phyloP scores from a whole-genome alignment of 2,888 invertebrate genomes.

The Ichneumoninae sp. region DNA sequence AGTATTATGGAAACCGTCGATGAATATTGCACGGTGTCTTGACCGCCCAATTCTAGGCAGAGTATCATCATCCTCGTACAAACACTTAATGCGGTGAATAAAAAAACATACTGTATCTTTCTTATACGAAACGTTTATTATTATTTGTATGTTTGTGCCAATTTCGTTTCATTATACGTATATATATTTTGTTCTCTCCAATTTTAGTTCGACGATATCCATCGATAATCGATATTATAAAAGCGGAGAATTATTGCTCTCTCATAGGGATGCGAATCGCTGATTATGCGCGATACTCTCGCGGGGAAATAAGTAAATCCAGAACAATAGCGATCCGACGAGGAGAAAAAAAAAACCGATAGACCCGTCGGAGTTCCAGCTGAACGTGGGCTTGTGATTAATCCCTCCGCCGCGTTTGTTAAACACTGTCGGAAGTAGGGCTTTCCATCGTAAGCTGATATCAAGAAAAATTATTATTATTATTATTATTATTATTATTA shows the following conservation, averaged over 20 bases:
- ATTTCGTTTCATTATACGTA: slow-evolving; percentile 7
- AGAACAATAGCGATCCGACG: slow-evolving; percentile 2
- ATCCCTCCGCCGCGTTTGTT: slow-evolving; percentile 12
- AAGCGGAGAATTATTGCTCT: background rate
- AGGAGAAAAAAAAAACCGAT: background rate
- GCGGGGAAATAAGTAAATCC: slow-evolving; percentile 3
- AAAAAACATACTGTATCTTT: slow-evolving; percentile 64
- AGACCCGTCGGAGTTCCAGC: background rate
- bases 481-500: background rate
- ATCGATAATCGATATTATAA: slow-evolving; percentile 6
- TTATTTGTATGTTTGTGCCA: slow-evolving; percentile 37
- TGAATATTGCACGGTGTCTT: slow-evolving; percentile 44
- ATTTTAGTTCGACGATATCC: slow-evolving; percentile 1
- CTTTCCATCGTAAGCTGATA: slow-evolving; percentile 7
- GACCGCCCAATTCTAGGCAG: slow-evolving; percentile 24
- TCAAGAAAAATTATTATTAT: background rate
- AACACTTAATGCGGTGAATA: slow-evolving; percentile 60
- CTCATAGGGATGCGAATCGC: slow-evolving; percentile 13
- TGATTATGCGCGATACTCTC: background rate
- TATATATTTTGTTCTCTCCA: slow-evolving; percentile 9
- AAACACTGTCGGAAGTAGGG: slow-evolving; percentile 24
- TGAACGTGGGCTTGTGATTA: slow-evolving; percentile 2
- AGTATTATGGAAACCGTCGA: slow-evolving; percentile 40
- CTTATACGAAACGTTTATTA: slow-evolving; percentile 44
- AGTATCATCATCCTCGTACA: slow-evolving; percentile 51